Evolutionary conservation across 2,797 vertebrate genomes (phyloP).

Genomic region (Poeciliopsis gracilis): DNA sequence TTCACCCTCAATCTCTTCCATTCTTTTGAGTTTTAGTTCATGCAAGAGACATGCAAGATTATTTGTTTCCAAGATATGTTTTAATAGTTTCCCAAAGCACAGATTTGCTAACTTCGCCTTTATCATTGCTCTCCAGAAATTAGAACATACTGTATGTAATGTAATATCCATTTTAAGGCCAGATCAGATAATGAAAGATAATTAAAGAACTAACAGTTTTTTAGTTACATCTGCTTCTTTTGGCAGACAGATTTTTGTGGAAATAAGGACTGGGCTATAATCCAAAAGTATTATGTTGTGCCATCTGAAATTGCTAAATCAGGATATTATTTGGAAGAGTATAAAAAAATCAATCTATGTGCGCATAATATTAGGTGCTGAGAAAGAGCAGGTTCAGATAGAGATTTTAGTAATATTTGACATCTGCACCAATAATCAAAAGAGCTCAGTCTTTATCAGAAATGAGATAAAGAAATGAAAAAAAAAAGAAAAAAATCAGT

Average conservation of each 20-base stretch:
- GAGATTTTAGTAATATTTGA: no score
- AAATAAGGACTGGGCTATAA: no score
- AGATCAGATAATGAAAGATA: not conserved
- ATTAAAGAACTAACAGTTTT: not conserved
- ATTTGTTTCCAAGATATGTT: not conserved
- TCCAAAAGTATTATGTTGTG: no score
- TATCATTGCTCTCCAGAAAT: not conserved
- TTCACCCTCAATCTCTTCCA: not conserved
- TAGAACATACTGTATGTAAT: not conserved
- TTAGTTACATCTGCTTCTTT: no score
- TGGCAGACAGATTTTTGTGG: no score
- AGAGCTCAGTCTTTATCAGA: no score
- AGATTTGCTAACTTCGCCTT: not conserved
- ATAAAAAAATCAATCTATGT: not conserved
- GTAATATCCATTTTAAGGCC: not conserved
- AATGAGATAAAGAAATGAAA: no score
- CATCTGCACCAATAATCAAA: no score
- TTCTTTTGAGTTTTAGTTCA: not conserved
- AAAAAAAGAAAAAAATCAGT: not conserved
- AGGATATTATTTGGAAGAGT: not conserved
- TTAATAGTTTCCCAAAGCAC: not conserved
- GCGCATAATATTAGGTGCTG: not conserved
- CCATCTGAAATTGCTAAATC: no score
- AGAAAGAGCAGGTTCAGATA: no score
- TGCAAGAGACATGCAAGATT: not conserved